Percentiles rank a stretch among this genome's conserved stretches.
phyloP scores from a whole-genome alignment of 2,888 invertebrate species.

The Iselma pallidipennis region DNA sequence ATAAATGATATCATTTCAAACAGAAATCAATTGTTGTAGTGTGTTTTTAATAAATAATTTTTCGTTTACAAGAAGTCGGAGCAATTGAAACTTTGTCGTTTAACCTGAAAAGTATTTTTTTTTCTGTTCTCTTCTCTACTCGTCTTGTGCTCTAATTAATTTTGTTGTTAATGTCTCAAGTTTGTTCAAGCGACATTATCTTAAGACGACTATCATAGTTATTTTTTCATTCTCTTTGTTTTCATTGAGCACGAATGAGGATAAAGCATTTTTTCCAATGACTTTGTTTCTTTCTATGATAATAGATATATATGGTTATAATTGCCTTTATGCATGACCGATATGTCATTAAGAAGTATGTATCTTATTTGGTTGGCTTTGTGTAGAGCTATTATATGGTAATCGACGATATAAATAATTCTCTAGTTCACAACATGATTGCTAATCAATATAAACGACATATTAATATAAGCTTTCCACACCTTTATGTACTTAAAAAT shows the following conservation, averaged over 20 bases:
- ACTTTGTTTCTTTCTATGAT: not conserved
- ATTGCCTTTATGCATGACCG: constrained; percentile 38
- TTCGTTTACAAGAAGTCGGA: not conserved
- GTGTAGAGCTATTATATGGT: constrained; percentile 36
- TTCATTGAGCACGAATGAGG: not conserved
- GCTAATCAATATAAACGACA: constrained; percentile 55
- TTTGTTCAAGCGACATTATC: constrained; percentile 6
- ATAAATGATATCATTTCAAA: not conserved
- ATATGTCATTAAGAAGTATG: constrained; percentile 33
- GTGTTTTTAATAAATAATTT: constrained; percentile 2
- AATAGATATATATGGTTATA: constrained; percentile 14
- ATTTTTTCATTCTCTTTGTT: not conserved
- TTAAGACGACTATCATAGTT: not conserved
- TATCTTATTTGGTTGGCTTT: constrained; percentile 33
- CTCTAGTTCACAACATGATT: constrained; percentile 42
- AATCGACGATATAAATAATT: constrained; percentile 43
- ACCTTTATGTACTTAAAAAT: constrained; percentile 30
- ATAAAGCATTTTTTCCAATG: not conserved
- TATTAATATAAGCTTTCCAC: constrained; percentile 52
- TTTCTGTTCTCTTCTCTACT: not conserved
- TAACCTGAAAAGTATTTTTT: not conserved
- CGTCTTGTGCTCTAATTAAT: constrained; percentile 5
- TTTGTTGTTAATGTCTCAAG: constrained; percentile 9
- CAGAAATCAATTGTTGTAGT: not conserved
- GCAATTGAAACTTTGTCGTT: not conserved